A percentile compares a stretch with the other conserved stretches of the same genome.
Evolutionary conservation across 2,797 vertebrate genomes (phyloP).

Genomic region (Microctenopoma steveboyesi): DNA sequence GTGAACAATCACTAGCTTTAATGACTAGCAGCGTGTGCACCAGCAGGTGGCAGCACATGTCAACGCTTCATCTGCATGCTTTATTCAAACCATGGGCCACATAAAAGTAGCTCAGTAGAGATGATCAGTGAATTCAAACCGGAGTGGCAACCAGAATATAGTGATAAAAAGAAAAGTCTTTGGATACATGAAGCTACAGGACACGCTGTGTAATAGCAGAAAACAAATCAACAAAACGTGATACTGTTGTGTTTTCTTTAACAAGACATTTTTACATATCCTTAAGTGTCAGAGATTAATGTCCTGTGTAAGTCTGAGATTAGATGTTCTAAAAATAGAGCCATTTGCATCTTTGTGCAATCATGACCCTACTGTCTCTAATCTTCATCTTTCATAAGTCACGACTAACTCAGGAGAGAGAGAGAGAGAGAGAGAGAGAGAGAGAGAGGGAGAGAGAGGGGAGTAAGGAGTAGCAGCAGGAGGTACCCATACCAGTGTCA

Average conservation of each 20-base stretch:
- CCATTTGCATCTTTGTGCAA: slow-evolving; percentile 30
- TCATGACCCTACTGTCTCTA: slow-evolving; percentile 24
- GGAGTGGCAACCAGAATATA: too few species aligned
- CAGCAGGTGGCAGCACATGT: slow-evolving; percentile 77
- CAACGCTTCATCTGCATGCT: not conserved
- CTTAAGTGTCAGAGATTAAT: not conserved
- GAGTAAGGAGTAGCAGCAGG: slow-evolving; percentile 37
- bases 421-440: too few species aligned
- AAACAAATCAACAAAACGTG: too few species aligned
- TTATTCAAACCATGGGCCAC: too few species aligned
- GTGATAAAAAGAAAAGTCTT: too few species aligned
- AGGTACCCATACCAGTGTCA: slow-evolving; percentile 28
- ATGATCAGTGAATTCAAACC: too few species aligned
- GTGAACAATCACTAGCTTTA: not conserved
- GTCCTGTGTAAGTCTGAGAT: slow-evolving; percentile 23
- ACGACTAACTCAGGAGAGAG: not conserved
- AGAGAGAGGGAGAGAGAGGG: not conserved
- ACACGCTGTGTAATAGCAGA: too few species aligned
- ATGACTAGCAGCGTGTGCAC: not conserved
- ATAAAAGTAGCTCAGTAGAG: not conserved
- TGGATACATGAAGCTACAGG: too few species aligned
- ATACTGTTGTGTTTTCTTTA: not conserved
- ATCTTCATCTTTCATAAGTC: slow-evolving; percentile 44
- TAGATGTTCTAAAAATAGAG: slow-evolving; percentile 30
- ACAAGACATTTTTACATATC: slow-evolving; percentile 15